Conservation (phyloP, 1,140 invertebrate genomes). For the Calliphora vicina region DNA sequence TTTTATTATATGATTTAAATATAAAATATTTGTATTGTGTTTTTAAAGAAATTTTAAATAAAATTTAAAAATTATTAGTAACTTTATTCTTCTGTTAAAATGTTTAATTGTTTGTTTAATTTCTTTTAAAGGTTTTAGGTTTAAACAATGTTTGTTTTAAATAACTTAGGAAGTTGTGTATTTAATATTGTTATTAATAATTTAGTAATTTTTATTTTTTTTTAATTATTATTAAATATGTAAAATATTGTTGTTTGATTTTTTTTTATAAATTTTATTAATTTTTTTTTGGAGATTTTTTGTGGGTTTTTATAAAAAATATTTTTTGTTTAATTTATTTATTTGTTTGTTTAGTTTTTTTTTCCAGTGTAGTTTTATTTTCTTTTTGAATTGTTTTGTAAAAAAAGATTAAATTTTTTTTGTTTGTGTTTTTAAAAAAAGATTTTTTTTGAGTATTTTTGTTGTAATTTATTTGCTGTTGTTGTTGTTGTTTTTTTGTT, state of each 20-base stretch:
- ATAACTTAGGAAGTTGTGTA: conserved; percentile 27
- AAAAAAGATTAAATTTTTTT: conserved; percentile 24
- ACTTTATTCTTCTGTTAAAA: not conserved
- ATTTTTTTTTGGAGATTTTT: conserved; percentile 36
- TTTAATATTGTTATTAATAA: conserved; percentile 2
- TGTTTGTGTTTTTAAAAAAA: conserved; percentile 10
- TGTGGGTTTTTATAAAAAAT: conserved; percentile 22
- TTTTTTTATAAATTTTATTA: conserved; percentile 38
- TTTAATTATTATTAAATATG: conserved; percentile 44
- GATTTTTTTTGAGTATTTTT: conserved; percentile 18
- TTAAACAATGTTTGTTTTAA: conserved; percentile 13
- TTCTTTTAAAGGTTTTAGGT: conserved; percentile 18
- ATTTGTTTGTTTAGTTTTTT: too few relatives aligned
- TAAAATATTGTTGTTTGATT: conserved; percentile 44
- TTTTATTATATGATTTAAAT: conserved; percentile 36
- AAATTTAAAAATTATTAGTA: not conserved
- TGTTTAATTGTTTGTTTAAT: not conserved
- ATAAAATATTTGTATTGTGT: conserved; percentile 33
- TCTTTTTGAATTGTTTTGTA: conserved; percentile 1
- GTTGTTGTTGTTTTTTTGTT: too few relatives aligned
- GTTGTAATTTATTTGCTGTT: conserved; percentile 25
- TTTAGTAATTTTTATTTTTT: conserved; percentile 40
- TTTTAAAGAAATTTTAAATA: not conserved
- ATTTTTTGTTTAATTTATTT: conserved; percentile 4
- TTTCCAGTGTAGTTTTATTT: conserved; percentile 19